phyloP scores from a whole-genome alignment of 37 sponge, comb jelly and placozoan species.

The Spongilla lacustris region DNA sequence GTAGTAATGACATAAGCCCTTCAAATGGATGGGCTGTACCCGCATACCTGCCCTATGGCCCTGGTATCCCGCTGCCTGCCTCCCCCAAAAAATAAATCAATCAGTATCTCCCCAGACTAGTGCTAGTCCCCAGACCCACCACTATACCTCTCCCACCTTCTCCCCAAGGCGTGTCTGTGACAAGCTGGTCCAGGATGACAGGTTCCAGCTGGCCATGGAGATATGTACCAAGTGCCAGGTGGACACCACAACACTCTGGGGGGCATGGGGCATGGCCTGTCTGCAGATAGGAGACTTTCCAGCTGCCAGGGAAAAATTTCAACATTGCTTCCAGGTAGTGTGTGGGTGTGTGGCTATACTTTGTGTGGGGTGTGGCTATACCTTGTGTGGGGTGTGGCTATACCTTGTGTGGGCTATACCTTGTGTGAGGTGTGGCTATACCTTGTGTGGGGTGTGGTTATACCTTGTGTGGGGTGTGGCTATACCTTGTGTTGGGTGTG shows the following conservation, averaged over 20 bases:
- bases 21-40: too few relatives aligned
- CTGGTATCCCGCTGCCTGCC: too few relatives aligned
- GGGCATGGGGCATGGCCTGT: constrained; percentile 91
- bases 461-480: too few relatives aligned
- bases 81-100: too few relatives aligned
- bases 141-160: not conserved
- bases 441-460: too few relatives aligned
- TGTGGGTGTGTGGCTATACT: not conserved
- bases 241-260: constrained; percentile 84
- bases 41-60: too few relatives aligned
- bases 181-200: constrained; percentile 78
- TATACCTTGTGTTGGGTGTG: too few relatives aligned
- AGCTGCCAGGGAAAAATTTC: constrained; percentile 86
- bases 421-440: not conserved
- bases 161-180: constrained; percentile 67
- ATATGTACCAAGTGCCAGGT: constrained; percentile 91
- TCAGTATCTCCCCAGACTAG: too few relatives aligned
- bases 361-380: too few relatives aligned
- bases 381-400: not conserved
- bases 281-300: constrained; percentile 85
- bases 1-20: too few relatives aligned
- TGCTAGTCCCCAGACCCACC: too few relatives aligned
- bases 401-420: not conserved
- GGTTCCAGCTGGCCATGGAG: constrained; percentile 87
- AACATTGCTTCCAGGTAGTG: constrained; percentile 82